A percentile compares a stretch with the other conserved stretches of the same genome.
Conservation (phyloP, 92 coral and sea anemone species). For the Epizoanthus scotinus region DNA sequence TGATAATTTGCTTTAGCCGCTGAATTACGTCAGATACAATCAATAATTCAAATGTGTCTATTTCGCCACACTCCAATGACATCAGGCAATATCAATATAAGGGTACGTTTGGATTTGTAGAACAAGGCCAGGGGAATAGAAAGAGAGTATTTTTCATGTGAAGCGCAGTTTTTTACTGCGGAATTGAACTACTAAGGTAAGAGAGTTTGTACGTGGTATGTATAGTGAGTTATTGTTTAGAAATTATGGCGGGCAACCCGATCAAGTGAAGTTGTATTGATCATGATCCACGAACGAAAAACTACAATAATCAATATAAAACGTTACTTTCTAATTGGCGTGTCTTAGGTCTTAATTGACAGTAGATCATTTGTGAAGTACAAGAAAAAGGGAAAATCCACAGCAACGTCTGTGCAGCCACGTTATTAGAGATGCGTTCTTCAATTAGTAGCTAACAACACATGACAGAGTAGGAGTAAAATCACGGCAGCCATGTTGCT, state of each 20-base stretch:
- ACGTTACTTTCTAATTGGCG: neutral
- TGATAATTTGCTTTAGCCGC: conserved; percentile 18
- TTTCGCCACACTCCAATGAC: conserved; percentile 42
- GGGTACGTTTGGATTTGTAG: conserved; percentile 10
- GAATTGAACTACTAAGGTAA: conserved; percentile 25
- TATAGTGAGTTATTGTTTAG: too few species aligned
- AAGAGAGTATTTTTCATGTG: conserved; percentile 1
- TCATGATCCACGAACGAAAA: neutral
- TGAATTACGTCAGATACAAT: conserved; percentile 34
- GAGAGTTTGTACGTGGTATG: neutral
- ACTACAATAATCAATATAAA: too few species aligned
- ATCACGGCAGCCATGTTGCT: conserved; percentile 26
- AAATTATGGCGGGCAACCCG: neutral
- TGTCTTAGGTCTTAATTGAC: neutral
- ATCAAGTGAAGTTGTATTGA: neutral
- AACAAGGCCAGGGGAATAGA: neutral
- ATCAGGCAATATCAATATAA: conserved; percentile 24
- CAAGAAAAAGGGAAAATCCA: neutral
- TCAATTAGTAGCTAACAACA: neutral
- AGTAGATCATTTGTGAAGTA: neutral
- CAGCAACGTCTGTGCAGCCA: too few species aligned
- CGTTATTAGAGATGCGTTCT: neutral
- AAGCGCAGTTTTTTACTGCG: conserved; percentile 48
- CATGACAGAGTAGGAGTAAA: neutral
- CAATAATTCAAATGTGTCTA: conserved; percentile 15